phyloP scores from a whole-genome alignment of 2,797 vertebrate species.

The Neomorphus geoffroyi region DNA sequence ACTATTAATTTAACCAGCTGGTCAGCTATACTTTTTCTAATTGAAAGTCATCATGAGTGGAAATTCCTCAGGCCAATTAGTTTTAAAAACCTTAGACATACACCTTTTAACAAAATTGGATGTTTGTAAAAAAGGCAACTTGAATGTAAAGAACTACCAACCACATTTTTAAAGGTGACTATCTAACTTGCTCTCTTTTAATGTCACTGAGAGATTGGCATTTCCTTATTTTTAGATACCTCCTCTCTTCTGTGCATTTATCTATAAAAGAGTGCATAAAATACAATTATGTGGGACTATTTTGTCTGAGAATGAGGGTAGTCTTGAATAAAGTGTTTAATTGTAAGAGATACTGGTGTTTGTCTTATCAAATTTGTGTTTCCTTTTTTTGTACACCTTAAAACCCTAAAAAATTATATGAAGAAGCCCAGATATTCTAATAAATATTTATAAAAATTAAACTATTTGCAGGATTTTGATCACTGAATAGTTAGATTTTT shows the following conservation, averaged over 20 bases:
- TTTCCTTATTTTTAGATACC: neutral
- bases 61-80: neutral
- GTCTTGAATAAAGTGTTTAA: neutral
- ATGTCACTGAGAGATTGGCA: neutral
- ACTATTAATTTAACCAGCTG: neutral
- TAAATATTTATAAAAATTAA: neutral
- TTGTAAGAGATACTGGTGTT: neutral
- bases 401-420: accelerated
- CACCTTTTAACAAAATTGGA: neutral
- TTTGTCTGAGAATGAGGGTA: neutral
- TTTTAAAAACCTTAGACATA: neutral
- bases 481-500: neutral
- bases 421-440: neutral
- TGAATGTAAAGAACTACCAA: neutral
- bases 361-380: neutral
- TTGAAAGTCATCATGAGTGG: neutral
- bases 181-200: neutral
- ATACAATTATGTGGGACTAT: neutral
- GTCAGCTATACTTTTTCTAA: neutral
- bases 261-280: neutral
- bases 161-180: neutral
- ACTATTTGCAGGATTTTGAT: neutral
- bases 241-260: neutral
- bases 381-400: neutral
- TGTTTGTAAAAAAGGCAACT: neutral